Evolutionary conservation across 2,888 invertebrate genomes (phyloP).

Genomic region (Bimastos eiseni): DNA sequence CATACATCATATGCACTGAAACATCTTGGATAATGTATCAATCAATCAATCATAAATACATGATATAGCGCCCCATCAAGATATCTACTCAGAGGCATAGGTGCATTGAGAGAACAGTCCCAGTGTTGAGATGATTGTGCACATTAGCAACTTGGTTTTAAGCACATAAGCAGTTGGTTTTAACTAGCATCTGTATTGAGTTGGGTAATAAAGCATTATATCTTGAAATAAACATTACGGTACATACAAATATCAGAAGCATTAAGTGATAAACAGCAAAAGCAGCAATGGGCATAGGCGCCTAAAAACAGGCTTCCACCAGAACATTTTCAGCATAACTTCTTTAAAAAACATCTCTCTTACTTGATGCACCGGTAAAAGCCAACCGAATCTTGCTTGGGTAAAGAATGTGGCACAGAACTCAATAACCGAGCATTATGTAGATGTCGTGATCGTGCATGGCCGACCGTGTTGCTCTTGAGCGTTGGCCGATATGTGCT

Average conservation of each 20-base stretch:
- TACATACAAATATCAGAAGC: neutral
- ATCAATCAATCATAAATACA: too few relatives aligned
- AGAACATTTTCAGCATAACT: neutral
- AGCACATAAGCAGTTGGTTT: too few relatives aligned
- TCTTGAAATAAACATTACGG: neutral
- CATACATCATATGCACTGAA: too few relatives aligned
- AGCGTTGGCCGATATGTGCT: constrained; percentile 31
- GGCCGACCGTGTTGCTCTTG: neutral
- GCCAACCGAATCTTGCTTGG: constrained; percentile 23
- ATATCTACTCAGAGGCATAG: too few relatives aligned
- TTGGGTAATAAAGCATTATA: too few relatives aligned
- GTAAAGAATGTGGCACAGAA: constrained; percentile 18
- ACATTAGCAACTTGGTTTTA: too few relatives aligned
- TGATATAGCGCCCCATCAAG: too few relatives aligned
- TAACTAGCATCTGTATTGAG: too few relatives aligned
- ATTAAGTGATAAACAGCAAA: neutral
- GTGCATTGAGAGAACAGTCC: too few relatives aligned
- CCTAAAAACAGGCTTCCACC: neutral
- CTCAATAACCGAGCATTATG: constrained; percentile 31
- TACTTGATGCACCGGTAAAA: constrained; percentile 35
- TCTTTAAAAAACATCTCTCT: neutral
- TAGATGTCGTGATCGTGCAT: neutral
- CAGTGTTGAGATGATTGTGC: too few relatives aligned
- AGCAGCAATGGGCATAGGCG: neutral
- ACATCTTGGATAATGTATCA: too few relatives aligned